Evolutionary conservation across 2,888 invertebrate genomes (phyloP), one percentile per base, ranked within the genome.

Genomic region (Ophion ventricosus): DNA sequence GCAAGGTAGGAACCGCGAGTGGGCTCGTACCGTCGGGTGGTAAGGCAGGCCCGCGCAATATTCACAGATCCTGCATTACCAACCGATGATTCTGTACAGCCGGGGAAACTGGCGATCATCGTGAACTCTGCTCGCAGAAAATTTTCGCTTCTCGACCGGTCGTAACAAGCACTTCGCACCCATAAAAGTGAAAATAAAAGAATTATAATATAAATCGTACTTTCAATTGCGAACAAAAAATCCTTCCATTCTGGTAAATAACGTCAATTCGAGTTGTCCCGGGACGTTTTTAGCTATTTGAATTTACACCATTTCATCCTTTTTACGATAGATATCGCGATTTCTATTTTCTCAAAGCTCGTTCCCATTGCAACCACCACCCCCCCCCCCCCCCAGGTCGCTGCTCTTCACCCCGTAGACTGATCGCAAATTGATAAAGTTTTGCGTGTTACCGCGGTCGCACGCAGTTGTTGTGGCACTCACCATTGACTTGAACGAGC

Each of bases 401-500:
- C n/a, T n/a, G n/a, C n/a, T n/a, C n/a, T n/a, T n/a, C n/a, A n/a
- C n/a, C 14, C 49, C 49, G 26, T 23, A 43, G 25, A 43, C 43
- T 49, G 59, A 59, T 49, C 20, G 43, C 29, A 57, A 69, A 59
- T 64, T 49, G 49, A 35, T 49, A 70, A 83, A 79, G 70, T 74
- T 83, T 57, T 35, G 17, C 25, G 49, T 61, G 49, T 35, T 49
- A 72, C 26, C 29, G 49, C 17, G 49, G 49, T 49, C 0, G 49
- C 2, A 17, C 49, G 17, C 49, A 17, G 4, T 49, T 14, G 17
- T 59, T 54, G 14, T 5, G 20, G 8, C 17, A 93, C 95, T 94
- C 92, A 98, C 98, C 97, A 91, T 98, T 98, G 66, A 98, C 96
- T 93, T 98, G 98, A 1, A 98, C 98, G 85, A 98, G 95, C 97